Percentiles rank a stretch among this genome's conserved stretches.
phyloP scores from a whole-genome alignment of 2,113 vertebrate genomes.

The Trochalopteron elliotii region DNA sequence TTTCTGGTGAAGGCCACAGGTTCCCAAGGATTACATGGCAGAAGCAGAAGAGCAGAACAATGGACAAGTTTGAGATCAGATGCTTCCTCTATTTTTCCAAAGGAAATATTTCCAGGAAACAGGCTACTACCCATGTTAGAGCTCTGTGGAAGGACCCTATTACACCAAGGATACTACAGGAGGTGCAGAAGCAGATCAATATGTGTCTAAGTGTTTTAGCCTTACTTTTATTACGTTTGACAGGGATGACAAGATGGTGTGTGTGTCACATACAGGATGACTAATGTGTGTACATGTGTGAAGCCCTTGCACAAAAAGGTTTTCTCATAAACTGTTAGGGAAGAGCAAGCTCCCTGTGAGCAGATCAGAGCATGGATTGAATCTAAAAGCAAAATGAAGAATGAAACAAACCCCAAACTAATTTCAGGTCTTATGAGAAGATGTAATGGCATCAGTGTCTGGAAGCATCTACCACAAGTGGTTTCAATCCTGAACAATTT shows the following conservation, averaged over 20 bases:
- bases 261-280: slow-evolving; percentile 45
- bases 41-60: slow-evolving; percentile 19
- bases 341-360: slow-evolving; percentile 29
- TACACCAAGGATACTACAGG: background rate
- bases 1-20: slow-evolving; percentile 15
- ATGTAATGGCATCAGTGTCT: background rate
- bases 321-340: slow-evolving; percentile 18
- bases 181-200: slow-evolving; percentile 60
- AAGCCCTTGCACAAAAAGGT: background rate
- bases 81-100: slow-evolving; percentile 54
- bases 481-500: background rate
- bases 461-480: slow-evolving; percentile 9
- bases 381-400: background rate
- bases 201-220: slow-evolving; percentile 62
- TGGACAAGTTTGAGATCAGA: slow-evolving; percentile 47
- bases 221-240: slow-evolving; percentile 59
- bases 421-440: slow-evolving; percentile 18
- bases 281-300: slow-evolving; percentile 34
- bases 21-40: background rate
- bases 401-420: background rate
- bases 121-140: background rate
- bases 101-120: slow-evolving; percentile 66
- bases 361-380: background rate
- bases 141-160: background rate
- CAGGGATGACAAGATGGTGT: slow-evolving; percentile 43